Conservation (phyloP, 1,140 invertebrate genomes). For the Mizuhopecten yessoensis region DNA sequence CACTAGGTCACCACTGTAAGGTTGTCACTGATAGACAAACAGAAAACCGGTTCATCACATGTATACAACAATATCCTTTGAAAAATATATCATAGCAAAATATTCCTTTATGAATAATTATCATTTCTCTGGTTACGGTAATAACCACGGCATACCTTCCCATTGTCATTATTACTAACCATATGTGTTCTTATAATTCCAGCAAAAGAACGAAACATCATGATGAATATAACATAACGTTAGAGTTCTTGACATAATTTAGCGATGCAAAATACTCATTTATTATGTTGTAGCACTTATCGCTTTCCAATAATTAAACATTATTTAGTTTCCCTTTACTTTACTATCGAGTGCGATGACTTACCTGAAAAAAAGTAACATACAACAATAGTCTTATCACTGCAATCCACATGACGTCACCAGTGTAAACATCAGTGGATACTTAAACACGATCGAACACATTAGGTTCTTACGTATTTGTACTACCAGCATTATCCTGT, state of each 20-base stretch:
- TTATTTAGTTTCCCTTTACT: background rate
- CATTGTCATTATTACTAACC: background rate
- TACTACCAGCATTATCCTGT: background rate
- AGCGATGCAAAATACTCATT: no score
- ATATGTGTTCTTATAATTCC: background rate
- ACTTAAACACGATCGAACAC: background rate
- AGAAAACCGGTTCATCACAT: background rate
- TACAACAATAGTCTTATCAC: background rate
- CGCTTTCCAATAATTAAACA: background rate
- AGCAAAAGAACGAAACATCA: background rate
- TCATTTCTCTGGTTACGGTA: background rate
- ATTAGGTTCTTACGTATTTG: no score
- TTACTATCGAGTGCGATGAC: background rate
- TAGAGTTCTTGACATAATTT: no score
- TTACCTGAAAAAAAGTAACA: background rate
- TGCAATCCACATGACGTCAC: background rate
- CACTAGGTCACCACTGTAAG: background rate
- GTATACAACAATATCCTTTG: background rate
- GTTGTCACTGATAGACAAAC: background rate
- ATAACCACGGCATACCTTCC: background rate
- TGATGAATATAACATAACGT: no score
- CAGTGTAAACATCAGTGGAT: background rate
- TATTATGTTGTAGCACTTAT: no score
- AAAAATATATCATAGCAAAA: slow-evolving; percentile 40
- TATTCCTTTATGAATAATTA: background rate